Evolutionary conservation across 1,140 invertebrate genomes (phyloP).

Genomic region (Drosophila simulans): DNA sequence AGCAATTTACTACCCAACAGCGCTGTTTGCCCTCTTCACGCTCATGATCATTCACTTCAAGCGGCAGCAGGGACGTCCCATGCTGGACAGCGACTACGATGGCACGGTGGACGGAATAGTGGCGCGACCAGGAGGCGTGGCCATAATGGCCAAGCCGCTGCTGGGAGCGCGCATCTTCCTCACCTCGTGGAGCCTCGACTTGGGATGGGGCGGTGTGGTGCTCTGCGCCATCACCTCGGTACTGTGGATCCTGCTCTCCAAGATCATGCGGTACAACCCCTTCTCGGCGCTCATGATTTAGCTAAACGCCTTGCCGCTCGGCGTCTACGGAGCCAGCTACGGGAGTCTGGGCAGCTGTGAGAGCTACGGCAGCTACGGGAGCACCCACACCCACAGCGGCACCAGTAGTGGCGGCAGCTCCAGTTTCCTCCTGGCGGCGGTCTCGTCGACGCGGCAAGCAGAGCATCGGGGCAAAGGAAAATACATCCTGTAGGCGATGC

Average conservation of each 20-base stretch:
- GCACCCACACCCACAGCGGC: constrained; percentile 58
- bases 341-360: constrained; percentile 49
- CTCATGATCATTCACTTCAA: constrained; percentile 96
- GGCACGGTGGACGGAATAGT: constrained; percentile 90
- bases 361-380: constrained; percentile 55
- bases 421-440: constrained; percentile 62
- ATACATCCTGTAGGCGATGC: constrained; percentile 59
- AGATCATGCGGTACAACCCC: constrained; percentile 95
- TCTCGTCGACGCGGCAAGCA: constrained; percentile 71
- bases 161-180: constrained; percentile 90
- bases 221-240: constrained; percentile 91
- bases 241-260: constrained; percentile 94
- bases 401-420: constrained; percentile 62
- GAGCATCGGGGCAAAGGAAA: constrained; percentile 70
- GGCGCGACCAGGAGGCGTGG: constrained; percentile 85
- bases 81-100: constrained; percentile 86
- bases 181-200: constrained; percentile 92
- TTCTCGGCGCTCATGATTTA: constrained; percentile 90
- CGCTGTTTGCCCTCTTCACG: constrained; percentile 94
- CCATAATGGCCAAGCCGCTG: constrained; percentile 75
- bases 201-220: constrained; percentile 93
- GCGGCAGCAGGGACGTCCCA: constrained; percentile 88
- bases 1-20: constrained; percentile 84
- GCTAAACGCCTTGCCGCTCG: constrained; percentile 80
- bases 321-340: constrained; percentile 66